These are phyloP conservation scores for Zaprionus lineosus DNA, from an alignment of 2,888 invertebrate genomes.

Conservation along the genomic window DNA sequence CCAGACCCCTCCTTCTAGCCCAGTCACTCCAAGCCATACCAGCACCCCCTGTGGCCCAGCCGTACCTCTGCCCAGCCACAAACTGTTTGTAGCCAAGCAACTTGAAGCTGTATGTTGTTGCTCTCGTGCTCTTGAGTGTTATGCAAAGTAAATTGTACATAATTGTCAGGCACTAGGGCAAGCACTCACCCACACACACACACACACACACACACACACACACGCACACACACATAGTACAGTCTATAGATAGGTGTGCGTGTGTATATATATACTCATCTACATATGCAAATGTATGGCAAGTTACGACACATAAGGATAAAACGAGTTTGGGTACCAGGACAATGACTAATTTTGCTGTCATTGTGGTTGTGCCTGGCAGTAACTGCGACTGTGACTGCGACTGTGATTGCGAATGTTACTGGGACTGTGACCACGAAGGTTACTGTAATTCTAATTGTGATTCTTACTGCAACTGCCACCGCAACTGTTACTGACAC, in stretches of 20 bases:
- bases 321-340: constrained; percentile 23
- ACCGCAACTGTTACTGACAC: too few species aligned
- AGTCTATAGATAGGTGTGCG: too few species aligned
- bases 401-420: too few species aligned
- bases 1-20: neutral
- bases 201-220: neutral
- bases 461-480: too few species aligned
- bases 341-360: constrained; percentile 69
- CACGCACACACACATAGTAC: constrained; percentile 33
- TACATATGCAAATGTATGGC: constrained; percentile 40
- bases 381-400: too few species aligned
- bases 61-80: too few species aligned
- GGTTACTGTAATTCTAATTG: too few species aligned
- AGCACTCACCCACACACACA: constrained; percentile 12
- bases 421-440: too few species aligned
- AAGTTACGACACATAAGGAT: constrained; percentile 9
- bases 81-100: constrained; percentile 38
- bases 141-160: constrained; percentile 76
- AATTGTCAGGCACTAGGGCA: constrained; percentile 63
- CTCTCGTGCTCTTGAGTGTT: constrained; percentile 57
- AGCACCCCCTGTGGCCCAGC: too few species aligned
- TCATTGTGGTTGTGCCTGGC: constrained; percentile 49
- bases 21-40: neutral
- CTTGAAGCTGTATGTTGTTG: constrained; percentile 32
- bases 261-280: constrained; percentile 25